Evolutionary conservation across 2,113 vertebrate species (phyloP), one percentile per base, ranked within the genome.

Genomic region (Pelecanus crispus): DNA sequence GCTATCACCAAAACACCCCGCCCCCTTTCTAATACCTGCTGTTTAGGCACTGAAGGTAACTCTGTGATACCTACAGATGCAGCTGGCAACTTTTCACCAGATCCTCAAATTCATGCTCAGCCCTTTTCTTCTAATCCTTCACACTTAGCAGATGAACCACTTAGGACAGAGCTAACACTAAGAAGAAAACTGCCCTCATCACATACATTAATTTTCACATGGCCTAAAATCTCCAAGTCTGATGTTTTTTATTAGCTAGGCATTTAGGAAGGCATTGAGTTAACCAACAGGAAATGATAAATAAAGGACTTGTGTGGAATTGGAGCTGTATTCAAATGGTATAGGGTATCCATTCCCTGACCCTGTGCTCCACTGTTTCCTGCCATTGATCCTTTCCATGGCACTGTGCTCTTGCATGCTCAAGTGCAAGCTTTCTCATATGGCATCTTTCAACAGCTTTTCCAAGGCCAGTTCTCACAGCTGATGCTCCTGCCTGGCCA

Each of bases 401-500:
- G 8, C 42, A 38, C 45, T 66, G 29, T 38, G 40, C 24, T 92
- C 26, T 70, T 75, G 28, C 25, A 38, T 17, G 25, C 24, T 77
- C 10, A 24, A 13, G 20, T 3, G 6, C 0, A 8, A 63, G 18
- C 14, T 59, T 81, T 59, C 61, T 87, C 81, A 55, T 1, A 0
- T 31, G 47, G 29, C 70, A 91, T 34, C 53, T 85, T 70, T 50
- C 74, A 82, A 34, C 31, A 38, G 17, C 24, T 83, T 82, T 86
- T 34, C n/a, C 67, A 34, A 65, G 52, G 59, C 34, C 10, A 66
- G 14, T 72, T 88, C 45, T 62, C 42, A 38, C 25, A 77, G 87
- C 13, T 82, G 79, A n/a, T 50, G n/a, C 4, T 89, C 7, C 32
- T 77, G 50, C 17, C 45, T 53, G 58, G 45, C 72, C 58, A 82